These are phyloP conservation scores for Morinoia aosen DNA, from an alignment of 2,888 invertebrate genomes.

Conservation along the genomic window DNA sequence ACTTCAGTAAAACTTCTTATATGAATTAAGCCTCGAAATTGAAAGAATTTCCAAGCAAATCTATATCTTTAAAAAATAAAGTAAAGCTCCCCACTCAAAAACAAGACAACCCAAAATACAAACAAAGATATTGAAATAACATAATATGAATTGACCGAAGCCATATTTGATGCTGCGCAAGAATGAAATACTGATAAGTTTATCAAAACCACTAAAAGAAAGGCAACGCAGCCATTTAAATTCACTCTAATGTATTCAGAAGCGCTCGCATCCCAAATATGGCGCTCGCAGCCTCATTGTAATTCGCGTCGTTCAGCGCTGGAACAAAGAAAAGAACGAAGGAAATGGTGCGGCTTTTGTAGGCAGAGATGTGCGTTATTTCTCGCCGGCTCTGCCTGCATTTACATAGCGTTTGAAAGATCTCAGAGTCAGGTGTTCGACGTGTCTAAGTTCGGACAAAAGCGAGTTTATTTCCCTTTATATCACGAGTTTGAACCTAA, in stretches of 20 bases:
- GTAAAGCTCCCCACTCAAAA: background rate
- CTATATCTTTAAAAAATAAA: too few species aligned
- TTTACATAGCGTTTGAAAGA: background rate
- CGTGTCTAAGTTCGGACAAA: background rate
- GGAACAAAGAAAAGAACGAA: background rate
- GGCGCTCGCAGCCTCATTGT: background rate
- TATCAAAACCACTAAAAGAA: background rate
- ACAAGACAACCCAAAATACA: background rate
- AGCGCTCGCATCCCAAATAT: background rate
- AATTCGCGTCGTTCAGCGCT: background rate
- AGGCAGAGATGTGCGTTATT: background rate
- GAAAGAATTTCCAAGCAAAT: background rate
- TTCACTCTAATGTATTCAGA: background rate
- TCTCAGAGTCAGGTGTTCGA: background rate
- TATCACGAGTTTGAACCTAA: background rate
- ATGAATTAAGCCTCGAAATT: background rate
- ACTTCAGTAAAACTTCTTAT: background rate
- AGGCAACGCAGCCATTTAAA: background rate
- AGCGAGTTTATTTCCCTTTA: background rate
- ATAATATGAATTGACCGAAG: background rate
- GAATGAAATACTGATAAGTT: background rate
- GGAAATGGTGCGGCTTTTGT: background rate
- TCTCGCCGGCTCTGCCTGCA: background rate
- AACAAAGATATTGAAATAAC: background rate
- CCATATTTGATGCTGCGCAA: background rate